Evolutionary conservation across 2,797 vertebrate genomes (phyloP), one percentile per base, ranked within the genome.

Genomic region (Enteromius mattozi): DNA sequence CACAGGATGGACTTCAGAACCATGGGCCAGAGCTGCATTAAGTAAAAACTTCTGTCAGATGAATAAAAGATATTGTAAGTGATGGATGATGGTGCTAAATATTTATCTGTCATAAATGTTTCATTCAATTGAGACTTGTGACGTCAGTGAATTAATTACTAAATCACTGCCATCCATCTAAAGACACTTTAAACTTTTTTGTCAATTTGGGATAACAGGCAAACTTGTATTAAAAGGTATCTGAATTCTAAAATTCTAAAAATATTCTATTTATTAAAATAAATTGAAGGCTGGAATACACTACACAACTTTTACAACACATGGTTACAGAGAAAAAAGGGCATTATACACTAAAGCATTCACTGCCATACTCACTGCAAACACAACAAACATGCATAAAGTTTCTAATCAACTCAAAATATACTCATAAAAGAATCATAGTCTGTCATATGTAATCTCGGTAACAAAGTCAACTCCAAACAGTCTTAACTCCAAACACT

Each of bases 91-190:
- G 6, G 40, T 14, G 42, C 35, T 70, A 56, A 78, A 42, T 70
- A 56, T 69, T 33, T 83, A 69, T 83, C 13, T 68, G 6, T 83
- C 33, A 68, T 83, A 82, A 82, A 82, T 68, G 63, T 83, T 69
- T 54, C 1, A 77, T 68, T 77, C 24, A 83, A 68, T 77, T 47
- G 9, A 77, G 47, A 13, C 6, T 54, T 19, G 12, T 75, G 81
- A 75, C 9, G 30, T 75, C 54, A 82, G 4, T 72, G 2, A 49
- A 70, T 42, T 74, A 74, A 49, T 49, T 63, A 63, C 54, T 33
- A 82, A 74, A 63, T 74, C 40, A 47, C 40, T 74, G 68, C 24
- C 16, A 51, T 70, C 47, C 40, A 30, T 83, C 17, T 42, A 78
- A 83, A 59, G 4, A 69, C 69, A 27, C 40, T 66, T 68, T 51